phyloP scores from a whole-genome alignment of 2,888 invertebrate genomes.

The Bedellia somnulentella region DNA sequence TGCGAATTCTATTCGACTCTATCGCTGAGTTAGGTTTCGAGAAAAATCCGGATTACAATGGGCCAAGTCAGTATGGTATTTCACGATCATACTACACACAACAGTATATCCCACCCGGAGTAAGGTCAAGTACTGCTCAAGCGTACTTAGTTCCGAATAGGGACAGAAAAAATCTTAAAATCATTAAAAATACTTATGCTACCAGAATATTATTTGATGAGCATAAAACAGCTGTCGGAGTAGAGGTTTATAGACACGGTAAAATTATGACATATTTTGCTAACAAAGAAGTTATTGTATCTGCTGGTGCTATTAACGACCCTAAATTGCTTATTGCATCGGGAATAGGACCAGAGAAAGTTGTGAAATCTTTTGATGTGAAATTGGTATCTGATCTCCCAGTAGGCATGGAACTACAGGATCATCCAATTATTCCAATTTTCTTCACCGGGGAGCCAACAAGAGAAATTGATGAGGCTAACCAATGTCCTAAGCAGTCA shows the following conservation, averaged over 20 bases:
- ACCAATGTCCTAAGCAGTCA: neutral
- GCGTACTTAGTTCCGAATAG: constrained; percentile 15
- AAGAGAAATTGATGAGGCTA: neutral
- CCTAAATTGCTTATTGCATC: constrained; percentile 4
- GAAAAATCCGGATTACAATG: constrained; percentile 44
- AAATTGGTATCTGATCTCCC: constrained; percentile 1
- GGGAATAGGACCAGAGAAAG: constrained; percentile 2
- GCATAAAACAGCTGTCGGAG: constrained; percentile 7
- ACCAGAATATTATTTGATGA: constrained; percentile 15
- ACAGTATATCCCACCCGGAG: constrained; percentile 5
- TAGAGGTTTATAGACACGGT: constrained; percentile 1
- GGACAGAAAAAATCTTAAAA: constrained; percentile 15
- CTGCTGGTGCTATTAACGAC: neutral
- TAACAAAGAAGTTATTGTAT: constrained; percentile 3
- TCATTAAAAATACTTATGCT: constrained; percentile 16
- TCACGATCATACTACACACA: constrained; percentile 14
- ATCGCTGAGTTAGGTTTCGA: constrained; percentile 47
- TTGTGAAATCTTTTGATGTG: neutral
- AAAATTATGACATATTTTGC: constrained; percentile 1
- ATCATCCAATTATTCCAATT: constrained; percentile 1
- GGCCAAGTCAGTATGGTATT: constrained; percentile 50
- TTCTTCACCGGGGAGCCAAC: neutral
- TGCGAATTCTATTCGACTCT: constrained; percentile 32
- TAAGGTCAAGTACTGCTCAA: constrained; percentile 13
- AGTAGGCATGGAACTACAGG: neutral